Percentiles rank a stretch among this genome's conserved stretches.
Evolutionary conservation across 2,113 vertebrate genomes (phyloP).

Genomic region (Brienomyrus longianalis): DNA sequence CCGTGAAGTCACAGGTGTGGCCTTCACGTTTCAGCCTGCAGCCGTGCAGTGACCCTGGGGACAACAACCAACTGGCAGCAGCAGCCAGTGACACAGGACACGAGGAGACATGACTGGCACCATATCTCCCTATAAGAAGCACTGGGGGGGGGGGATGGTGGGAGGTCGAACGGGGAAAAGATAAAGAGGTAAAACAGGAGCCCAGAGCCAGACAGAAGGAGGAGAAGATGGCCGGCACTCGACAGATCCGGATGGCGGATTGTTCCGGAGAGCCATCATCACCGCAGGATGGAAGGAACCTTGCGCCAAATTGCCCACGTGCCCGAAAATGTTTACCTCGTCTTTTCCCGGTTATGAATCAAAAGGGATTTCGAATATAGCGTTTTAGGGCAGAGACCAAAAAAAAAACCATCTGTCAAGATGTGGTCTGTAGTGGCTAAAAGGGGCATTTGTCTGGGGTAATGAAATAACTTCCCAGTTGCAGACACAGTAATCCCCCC

Average conservation of each 20-base stretch:
- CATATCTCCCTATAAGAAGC: neutral
- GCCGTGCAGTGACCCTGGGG: too few species aligned
- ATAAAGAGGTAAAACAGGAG: constrained; percentile 5
- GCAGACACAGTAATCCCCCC: neutral
- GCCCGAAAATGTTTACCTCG: neutral
- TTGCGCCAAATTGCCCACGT: neutral
- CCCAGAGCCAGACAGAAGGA: neutral
- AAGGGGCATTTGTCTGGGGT: constrained; percentile 19
- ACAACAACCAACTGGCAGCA: too few species aligned
- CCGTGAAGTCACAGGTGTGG: neutral
- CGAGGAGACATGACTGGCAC: neutral
- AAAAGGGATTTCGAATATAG: constrained; percentile 2
- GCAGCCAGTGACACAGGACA: neutral
- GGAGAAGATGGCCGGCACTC: neutral
- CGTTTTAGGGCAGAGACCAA: neutral
- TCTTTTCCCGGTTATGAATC: constrained; percentile 11
- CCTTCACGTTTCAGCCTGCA: neutral
- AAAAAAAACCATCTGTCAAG: neutral
- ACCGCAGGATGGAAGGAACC: neutral
- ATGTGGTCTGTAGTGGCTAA: constrained; percentile 10
- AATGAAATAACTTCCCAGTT: constrained; percentile 16
- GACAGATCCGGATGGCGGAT: neutral
- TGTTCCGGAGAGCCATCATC: neutral
- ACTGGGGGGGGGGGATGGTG: neutral
- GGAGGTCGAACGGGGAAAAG: neutral